Evolutionary conservation across 2,888 invertebrate species (phyloP), one percentile per base, ranked within the genome.

Genomic region (Helleia helle): DNA sequence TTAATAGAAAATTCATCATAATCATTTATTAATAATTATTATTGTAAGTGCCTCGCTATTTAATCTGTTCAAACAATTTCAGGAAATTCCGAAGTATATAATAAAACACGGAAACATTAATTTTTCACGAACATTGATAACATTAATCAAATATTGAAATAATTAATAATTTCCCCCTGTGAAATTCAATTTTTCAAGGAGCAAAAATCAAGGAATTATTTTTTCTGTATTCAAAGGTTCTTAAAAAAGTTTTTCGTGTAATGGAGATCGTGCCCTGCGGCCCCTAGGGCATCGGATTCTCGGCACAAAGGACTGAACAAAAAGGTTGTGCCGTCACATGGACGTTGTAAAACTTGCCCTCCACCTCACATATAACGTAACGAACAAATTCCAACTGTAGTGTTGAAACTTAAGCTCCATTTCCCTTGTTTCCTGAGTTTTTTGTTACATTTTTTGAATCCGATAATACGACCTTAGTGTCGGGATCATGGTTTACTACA

Each of bases 401-500:
- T 37, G 46, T 50, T 17, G 13, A 29, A 26, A 2, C 38, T 44
- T 65, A 73, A 68, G 67, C 52, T 55, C 50, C 54, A 65, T 59
- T 76, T 75, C 73, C 47, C 52, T 47, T 43, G 25, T 29, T 12
- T 25, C 43, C 37, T 48, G 47, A 54, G 58, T 64, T 59, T 72
- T 69, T 65, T 68, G 71, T 71, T 74, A 79, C 75, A 71, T 76
- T 81, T 81, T 80, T 79, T 80, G 80, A 79, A 80, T 83, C 76
- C 76, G 80, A 81, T 83, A 83, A 83, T 81, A 79, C 76, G 75
- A 80, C 79, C 79, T 80, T 81, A 79, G 77, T 71, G 76, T 65
- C 72, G 74, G 77, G 80, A 81, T 81, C 81, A 80, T 81, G 81
- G 81, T 81, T 83, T 81, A 83, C 81, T 83, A 83, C 81, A 83